Conservation (phyloP, 2,113 vertebrate species). For the Dasypus novemcinctus region DNA sequence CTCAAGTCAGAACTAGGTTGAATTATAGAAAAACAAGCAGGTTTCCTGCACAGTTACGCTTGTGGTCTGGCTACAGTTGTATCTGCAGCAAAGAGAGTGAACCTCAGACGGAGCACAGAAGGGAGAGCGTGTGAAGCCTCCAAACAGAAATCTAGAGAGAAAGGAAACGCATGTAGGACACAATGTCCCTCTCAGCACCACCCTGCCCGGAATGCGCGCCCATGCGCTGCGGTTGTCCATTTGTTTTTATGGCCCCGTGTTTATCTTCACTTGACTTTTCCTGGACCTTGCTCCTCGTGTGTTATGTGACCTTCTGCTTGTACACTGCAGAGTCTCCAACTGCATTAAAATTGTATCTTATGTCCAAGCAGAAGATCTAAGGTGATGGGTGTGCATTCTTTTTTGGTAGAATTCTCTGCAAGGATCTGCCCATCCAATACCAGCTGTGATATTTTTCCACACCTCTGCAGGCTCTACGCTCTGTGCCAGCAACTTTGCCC, state of each 20-base stretch:
- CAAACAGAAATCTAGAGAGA: neutral
- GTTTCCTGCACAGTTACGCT: neutral
- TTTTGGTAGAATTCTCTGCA: neutral
- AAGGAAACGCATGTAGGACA: neutral
- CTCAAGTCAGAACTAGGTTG: neutral
- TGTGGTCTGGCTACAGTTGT: accelerated
- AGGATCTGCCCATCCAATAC: neutral
- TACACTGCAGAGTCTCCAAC: neutral
- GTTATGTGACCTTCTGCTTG: neutral
- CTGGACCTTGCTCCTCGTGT: neutral
- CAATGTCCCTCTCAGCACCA: neutral
- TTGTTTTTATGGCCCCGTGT: neutral
- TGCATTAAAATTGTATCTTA: neutral
- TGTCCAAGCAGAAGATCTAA: neutral
- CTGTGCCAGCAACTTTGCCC: neutral
- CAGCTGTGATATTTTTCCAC: neutral
- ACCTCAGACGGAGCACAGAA: neutral
- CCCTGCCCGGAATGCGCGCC: neutral
- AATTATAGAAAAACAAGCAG: neutral
- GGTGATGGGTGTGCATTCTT: neutral
- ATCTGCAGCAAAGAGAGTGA: neutral
- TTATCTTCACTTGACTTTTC: neutral
- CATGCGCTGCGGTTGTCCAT: neutral
- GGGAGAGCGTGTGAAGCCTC: neutral
- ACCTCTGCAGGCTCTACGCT: neutral